Base-by-base conservation (phyloP, 2,797 vertebrate genomes). In the Myotis pilosus region DNA sequence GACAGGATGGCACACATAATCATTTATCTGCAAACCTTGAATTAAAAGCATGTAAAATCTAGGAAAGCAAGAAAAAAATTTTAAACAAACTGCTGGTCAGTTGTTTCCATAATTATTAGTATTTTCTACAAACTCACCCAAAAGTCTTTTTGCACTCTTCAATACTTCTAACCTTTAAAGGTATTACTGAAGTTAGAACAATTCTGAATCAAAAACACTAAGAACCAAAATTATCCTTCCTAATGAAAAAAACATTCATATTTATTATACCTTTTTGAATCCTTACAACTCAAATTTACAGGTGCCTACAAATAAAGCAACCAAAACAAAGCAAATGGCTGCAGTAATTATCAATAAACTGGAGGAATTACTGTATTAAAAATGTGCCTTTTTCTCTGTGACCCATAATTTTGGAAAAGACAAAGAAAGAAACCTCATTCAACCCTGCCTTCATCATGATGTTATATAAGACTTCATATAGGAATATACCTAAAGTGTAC, bases 41-140 rank as follows among this genome's bases (percentile, higher is more conserved):
- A 99, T 99, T 97, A 99, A 98, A 97, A 99, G 99, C 99, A 99
- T 99, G 98, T 99, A 99, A 98, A 99, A 99, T 98, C 99, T 99
- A 97, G 87, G 97, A 96, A 92, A 97, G 98, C 98, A 97, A 98
- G 97, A 98, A 97, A 98, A 98, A 96, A 84, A 96, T 5, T 96
- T 98, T 97, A 96, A 96, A 97, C 97, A 97, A 97, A 95, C 85
- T 95, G 76, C 92, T 91, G 44, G 87, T 81, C 79, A 93, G 88
- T 22, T 71, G 9, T 92, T 94, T 93, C 71, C 82, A 95, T 71
- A 95, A 94, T 92, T 85, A 96, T 86, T 95, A 94, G 64, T 93
- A 96, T 84, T 93, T 95, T 93, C 76, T 95, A 94, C 55, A 95
- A 47, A 87, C 78, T 95, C 62, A 96, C 87, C 86, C 92, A 62